Percentiles rank a stretch among this genome's conserved stretches.
Conservation (phyloP, 2,888 invertebrate species). For the Tipula confusa region DNA sequence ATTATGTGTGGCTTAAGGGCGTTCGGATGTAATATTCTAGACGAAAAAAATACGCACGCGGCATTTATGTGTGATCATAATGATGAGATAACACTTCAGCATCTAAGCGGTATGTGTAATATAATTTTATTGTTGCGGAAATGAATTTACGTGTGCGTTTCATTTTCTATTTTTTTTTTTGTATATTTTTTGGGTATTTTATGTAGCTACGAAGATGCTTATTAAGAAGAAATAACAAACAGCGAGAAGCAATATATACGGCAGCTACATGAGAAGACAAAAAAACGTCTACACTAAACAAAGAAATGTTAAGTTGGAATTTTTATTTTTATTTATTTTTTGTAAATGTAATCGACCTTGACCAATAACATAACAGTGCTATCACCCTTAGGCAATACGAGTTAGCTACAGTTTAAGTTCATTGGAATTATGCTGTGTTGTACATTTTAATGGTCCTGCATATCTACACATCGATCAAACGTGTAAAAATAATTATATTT, state of each 20-base stretch:
- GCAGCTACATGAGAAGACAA: background rate
- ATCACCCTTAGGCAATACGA: background rate
- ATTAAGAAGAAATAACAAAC: background rate
- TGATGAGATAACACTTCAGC: background rate
- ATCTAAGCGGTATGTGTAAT: background rate
- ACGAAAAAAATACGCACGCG: background rate
- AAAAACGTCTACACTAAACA: background rate
- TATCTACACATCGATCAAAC: background rate
- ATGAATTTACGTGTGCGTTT: background rate
- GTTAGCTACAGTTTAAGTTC: background rate
- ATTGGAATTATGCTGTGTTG: background rate
- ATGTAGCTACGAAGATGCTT: background rate
- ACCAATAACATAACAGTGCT: constrained; percentile 25
- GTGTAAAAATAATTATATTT: background rate
- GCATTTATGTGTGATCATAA: background rate
- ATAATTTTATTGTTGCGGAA: background rate
- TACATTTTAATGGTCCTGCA: background rate
- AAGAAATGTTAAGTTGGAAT: background rate
- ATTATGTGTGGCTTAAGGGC: background rate
- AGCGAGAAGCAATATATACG: background rate
- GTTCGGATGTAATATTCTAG: background rate
- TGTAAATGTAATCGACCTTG: background rate
- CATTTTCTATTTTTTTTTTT: constrained; percentile 14
- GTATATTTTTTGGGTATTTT: no score
- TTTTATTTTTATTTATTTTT: background rate